Evolutionary conservation across 2,888 invertebrate species (phyloP), one percentile per base, ranked within the genome.

Genomic region (Kuschelorhynchus macadamiae): DNA sequence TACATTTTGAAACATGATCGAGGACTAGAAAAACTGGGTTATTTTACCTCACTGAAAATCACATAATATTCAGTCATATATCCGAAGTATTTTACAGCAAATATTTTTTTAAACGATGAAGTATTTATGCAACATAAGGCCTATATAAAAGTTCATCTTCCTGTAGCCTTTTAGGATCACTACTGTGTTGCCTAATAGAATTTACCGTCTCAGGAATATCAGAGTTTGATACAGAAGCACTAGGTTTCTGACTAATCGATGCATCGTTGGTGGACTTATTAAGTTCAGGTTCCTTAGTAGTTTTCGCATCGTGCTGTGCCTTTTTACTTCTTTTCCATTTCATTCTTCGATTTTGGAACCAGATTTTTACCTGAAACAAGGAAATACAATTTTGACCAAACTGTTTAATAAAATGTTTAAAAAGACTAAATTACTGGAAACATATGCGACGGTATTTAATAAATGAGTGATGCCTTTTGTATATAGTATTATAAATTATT

Each of bases 281-380:
- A 2, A 66, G 47, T 2, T 73, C 71, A 1, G 60, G 32, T 16
- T 76, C 76, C 63, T 76, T 76, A 9, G 79, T 87, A 44, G 77
- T 77, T 84, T 92, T 92, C 21, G 94, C 91, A 84, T 95, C 95
- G 74, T 94, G 94, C 81, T 95, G 95, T 0, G 96, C 95, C 80
- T 97, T 97, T 88, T 97, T 97, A 72, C 96, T 97, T 9, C 98
- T 87, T 83, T 98, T 98, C 97, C 97, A 97, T 82, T 98, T 98
- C 98, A 98, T 98, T 77, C 98, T 90, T 52, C 98, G 89, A 83
- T 98, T 98, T 88, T 98, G 98, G 85, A 98, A 98, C 98, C 97
- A 97, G 78, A 97, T 97, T 88, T 97, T 97, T 71, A 97, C 97
- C 94, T 97, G 49, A 41, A 65, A 55, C 17, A 30, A 36, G 12